phyloP scores from a whole-genome alignment of 2,888 invertebrate genomes.

The Melitaea athalia region DNA sequence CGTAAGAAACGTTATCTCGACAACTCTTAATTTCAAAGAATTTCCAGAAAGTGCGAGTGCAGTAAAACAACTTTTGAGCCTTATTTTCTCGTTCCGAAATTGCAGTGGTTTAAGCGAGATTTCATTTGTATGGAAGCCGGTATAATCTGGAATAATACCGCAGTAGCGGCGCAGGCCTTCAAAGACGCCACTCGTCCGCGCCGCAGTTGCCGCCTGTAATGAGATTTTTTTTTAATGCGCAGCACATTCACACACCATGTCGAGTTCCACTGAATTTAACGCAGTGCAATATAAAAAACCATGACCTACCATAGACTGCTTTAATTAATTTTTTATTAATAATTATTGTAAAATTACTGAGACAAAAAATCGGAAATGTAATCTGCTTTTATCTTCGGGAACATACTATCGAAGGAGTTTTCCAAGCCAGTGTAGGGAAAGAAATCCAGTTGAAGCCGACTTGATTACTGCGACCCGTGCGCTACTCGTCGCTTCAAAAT shows the following conservation, averaged over 20 bases:
- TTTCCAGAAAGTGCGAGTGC: constrained; percentile 69
- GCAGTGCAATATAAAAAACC: constrained; percentile 45
- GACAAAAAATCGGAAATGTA: constrained; percentile 41
- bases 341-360: constrained; percentile 37
- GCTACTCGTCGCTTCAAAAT: constrained; percentile 73
- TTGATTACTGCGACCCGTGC: constrained; percentile 75
- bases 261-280: constrained; percentile 63
- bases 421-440: constrained; percentile 63
- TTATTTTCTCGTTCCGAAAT: constrained; percentile 79
- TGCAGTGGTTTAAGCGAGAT: constrained; percentile 81
- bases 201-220: constrained; percentile 76
- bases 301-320: constrained; percentile 33
- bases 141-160: constrained; percentile 81
- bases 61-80: constrained; percentile 76
- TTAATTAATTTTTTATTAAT: constrained; percentile 43
- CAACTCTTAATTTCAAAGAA: constrained; percentile 59
- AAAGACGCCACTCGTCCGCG: constrained; percentile 80
- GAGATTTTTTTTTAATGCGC: constrained; percentile 78
- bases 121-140: constrained; percentile 81
- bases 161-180: constrained; percentile 76
- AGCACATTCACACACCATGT: constrained; percentile 74
- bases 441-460: constrained; percentile 78
- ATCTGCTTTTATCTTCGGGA: constrained; percentile 49
- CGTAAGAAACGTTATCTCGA: constrained; percentile 37
- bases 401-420: constrained; percentile 55